Percentiles rank a stretch among this genome's conserved stretches.
phyloP scores from a whole-genome alignment of 2,888 invertebrate species.

The Phaonia tiefii region DNA sequence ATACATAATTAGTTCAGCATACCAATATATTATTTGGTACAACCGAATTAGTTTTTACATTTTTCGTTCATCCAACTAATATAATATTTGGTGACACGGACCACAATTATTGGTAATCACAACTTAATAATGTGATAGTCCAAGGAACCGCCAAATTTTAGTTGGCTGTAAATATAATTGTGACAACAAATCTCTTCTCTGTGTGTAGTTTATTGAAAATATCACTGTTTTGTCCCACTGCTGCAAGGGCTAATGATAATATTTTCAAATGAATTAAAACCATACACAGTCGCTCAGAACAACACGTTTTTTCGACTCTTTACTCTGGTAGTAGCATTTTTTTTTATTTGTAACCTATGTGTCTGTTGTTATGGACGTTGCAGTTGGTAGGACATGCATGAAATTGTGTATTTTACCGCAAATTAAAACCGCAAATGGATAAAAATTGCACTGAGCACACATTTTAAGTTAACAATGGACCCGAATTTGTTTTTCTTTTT shows the following conservation, averaged over 20 bases:
- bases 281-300: conserved; percentile 6
- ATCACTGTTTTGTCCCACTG: conserved; percentile 50
- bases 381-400: conserved; percentile 32
- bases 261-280: conserved; percentile 48
- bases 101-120: no score
- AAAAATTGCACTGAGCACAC: conserved; percentile 26
- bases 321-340: conserved; percentile 10
- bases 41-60: no score
- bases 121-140: no score
- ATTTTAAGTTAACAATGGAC: conserved; percentile 16
- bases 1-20: no score
- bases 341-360: not conserved
- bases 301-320: conserved; percentile 39
- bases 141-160: no score
- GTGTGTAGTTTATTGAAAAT: no score
- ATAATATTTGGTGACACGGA: no score
- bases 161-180: no score
- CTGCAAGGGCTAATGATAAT: conserved; percentile 44
- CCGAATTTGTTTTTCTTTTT: conserved; percentile 13
- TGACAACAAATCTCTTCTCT: no score
- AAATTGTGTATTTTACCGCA: conserved; percentile 61
- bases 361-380: conserved; percentile 18
- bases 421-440: conserved; percentile 61
- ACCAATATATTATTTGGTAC: no score
- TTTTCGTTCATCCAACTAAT: no score